Percentiles rank a stretch among this genome's conserved stretches.
phyloP scores from a whole-genome alignment of 1,140 invertebrate genomes.

The Wasmannia auropunctata region DNA sequence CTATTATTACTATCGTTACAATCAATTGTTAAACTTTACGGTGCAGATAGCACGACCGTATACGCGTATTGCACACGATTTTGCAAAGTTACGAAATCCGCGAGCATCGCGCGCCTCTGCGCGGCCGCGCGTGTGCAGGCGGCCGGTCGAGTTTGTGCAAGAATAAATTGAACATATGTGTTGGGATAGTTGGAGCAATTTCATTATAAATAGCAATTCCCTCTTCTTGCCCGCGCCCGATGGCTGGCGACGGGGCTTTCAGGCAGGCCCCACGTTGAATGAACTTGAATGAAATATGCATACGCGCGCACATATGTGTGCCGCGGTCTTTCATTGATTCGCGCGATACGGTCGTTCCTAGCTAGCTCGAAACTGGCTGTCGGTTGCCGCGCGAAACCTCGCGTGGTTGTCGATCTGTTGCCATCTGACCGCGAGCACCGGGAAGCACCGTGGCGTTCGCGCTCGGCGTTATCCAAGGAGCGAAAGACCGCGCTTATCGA shows the following conservation, averaged over 20 bases:
- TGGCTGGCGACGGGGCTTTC: not conserved
- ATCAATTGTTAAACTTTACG: not conserved
- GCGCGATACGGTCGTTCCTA: not conserved
- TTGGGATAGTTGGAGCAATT: slow-evolving; percentile 6
- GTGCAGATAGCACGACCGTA: not conserved
- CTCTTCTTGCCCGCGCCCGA: not conserved
- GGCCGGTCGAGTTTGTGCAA: not conserved
- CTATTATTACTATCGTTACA: too few species aligned
- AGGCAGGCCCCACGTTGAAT: slow-evolving; percentile 35
- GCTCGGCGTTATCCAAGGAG: not conserved
- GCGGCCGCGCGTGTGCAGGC: too few species aligned
- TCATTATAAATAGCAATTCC: slow-evolving; percentile 42
- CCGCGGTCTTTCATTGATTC: slow-evolving; percentile 30
- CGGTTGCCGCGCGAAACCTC: too few species aligned
- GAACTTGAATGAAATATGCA: slow-evolving; percentile 49
- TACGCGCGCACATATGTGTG: slow-evolving; percentile 14
- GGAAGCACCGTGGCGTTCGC: not conserved
- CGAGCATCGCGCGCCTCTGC: not conserved
- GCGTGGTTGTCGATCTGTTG: too few species aligned
- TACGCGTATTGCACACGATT: not conserved
- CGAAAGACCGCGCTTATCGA: too few species aligned
- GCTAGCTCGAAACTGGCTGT: not conserved
- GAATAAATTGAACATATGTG: slow-evolving; percentile 17
- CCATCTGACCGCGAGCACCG: not conserved
- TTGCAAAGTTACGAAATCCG: slow-evolving; percentile 14